These are phyloP conservation scores for Sebastes iracundus DNA, from an alignment of 2,797 vertebrate genomes.

Conservation along the genomic window DNA sequence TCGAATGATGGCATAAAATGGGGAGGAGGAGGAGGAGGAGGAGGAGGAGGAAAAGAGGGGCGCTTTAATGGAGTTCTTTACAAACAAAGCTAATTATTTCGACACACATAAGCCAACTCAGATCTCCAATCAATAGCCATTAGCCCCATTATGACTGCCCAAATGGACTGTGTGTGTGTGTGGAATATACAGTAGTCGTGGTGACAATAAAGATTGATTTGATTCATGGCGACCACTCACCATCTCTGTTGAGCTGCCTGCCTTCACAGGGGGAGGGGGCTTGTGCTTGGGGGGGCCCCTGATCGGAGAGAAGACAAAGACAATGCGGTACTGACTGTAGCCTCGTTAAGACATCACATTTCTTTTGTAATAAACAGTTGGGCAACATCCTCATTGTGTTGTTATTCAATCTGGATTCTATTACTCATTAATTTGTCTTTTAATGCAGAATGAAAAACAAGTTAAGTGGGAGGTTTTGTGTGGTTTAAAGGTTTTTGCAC, in stretches of 20 bases:
- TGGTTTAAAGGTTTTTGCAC: not conserved
- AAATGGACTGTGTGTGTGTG: constrained; percentile 43
- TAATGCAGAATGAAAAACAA: not conserved
- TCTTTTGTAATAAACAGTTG: constrained; percentile 7
- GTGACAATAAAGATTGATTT: constrained; percentile 57
- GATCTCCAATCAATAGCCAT: constrained; percentile 76
- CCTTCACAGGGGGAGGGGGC: constrained; percentile 81
- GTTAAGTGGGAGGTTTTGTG: not conserved
- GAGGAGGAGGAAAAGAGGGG: not conserved
- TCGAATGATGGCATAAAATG: constrained; percentile 29
- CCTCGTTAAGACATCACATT: constrained; percentile 2
- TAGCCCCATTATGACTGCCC: constrained; percentile 67
- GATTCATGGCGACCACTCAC: constrained; percentile 69
- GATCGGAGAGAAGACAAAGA: constrained; percentile 57
- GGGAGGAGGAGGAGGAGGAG: not conserved
- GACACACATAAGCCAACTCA: constrained; percentile 59
- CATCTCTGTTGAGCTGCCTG: constrained; percentile 80
- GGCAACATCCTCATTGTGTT: not conserved
- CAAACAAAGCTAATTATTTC: constrained; percentile 66
- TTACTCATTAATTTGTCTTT: not conserved
- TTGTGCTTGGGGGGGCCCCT: constrained; percentile 84
- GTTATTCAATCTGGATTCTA: not conserved
- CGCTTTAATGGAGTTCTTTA: constrained; percentile 62
- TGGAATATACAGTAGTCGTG: constrained; percentile 8
- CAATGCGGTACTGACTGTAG: not conserved